Conservation (phyloP, 2,888 invertebrate genomes). For the Orthosia incerta region DNA sequence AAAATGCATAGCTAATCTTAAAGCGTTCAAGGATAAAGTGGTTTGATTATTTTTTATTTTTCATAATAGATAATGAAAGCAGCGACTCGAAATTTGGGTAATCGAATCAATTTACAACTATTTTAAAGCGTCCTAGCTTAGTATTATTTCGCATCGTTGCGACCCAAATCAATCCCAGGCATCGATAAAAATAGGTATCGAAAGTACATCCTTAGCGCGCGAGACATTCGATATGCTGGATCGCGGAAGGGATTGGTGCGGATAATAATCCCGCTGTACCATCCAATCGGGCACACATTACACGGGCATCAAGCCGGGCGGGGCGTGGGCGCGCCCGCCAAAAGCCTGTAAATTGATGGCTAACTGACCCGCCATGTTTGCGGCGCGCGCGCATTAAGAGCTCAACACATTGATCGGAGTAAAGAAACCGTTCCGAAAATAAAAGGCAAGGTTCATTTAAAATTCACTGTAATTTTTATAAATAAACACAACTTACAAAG, state of each 20-base stretch:
- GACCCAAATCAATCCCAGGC: neutral
- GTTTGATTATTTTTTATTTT: neutral
- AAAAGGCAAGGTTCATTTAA: constrained; percentile 6
- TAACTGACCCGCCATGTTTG: constrained; percentile 61
- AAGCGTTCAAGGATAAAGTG: no score
- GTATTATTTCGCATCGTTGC: neutral
- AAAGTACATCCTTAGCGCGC: constrained; percentile 18
- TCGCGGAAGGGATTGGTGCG: constrained; percentile 61
- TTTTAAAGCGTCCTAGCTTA: neutral
- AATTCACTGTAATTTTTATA: neutral
- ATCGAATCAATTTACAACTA: neutral
- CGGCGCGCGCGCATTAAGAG: constrained; percentile 30
- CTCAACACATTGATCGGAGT: constrained; percentile 13
- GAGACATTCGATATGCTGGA: constrained; percentile 63
- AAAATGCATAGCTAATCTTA: neutral
- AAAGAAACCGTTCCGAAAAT: constrained; percentile 10
- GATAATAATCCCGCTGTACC: constrained; percentile 58
- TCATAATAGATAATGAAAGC: neutral
- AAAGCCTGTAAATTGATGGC: constrained; percentile 72
- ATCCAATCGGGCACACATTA: constrained; percentile 68
- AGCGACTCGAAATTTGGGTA: neutral
- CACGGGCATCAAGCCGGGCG: constrained; percentile 64
- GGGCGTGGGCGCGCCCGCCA: constrained; percentile 67
- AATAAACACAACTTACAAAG: neutral
- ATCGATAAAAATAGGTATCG: neutral